phyloP scores from a whole-genome alignment of 2,888 invertebrate species.

The Lycocerus yunnanus region DNA sequence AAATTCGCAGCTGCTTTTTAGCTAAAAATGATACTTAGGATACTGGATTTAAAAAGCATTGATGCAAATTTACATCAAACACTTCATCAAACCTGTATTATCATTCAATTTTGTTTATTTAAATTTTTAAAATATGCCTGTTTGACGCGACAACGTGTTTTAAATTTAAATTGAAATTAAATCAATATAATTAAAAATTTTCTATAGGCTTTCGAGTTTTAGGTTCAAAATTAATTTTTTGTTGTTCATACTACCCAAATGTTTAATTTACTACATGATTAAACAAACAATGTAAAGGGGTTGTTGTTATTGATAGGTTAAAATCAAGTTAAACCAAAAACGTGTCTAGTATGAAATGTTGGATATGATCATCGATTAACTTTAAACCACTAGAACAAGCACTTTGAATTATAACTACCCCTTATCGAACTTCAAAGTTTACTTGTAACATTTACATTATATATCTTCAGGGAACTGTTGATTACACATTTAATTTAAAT shows the following conservation, averaged over 20 bases:
- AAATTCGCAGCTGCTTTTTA: no score
- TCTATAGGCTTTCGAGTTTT: neutral
- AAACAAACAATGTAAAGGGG: neutral
- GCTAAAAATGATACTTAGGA: no score
- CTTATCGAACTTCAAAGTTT: conserved; percentile 1
- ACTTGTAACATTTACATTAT: neutral
- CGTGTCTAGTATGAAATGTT: neutral
- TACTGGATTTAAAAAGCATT: neutral
- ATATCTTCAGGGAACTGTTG: conserved; percentile 1
- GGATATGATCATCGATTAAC: neutral
- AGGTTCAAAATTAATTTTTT: neutral
- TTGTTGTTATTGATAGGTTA: neutral
- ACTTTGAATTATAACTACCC: neutral
- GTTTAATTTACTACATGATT: neutral
- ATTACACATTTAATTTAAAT: neutral
- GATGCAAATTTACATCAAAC: no score
- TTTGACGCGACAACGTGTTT: neutral
- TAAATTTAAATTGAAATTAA: neutral
- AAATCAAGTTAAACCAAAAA: neutral
- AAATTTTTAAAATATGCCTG: neutral
- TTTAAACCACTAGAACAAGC: conserved; percentile 3
- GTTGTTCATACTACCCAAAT: neutral
- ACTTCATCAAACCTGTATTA: neutral
- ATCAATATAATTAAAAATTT: neutral
- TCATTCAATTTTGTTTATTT: neutral